Conservation (phyloP, 2,888 invertebrate genomes). For the Zaprionus bogoriensis region DNA sequence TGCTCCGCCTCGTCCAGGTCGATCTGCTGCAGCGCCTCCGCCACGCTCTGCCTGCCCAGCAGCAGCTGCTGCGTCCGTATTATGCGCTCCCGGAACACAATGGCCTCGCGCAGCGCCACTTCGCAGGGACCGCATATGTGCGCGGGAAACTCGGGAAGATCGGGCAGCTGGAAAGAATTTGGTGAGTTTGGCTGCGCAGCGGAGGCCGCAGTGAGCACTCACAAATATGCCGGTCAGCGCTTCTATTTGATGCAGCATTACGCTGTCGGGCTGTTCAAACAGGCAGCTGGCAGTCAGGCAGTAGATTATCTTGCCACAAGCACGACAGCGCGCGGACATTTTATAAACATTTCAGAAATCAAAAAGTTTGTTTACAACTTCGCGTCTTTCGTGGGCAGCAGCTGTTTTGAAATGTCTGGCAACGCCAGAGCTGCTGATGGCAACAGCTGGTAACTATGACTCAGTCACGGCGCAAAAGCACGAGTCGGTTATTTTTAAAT, state of each 20-base stretch:
- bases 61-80: constrained; percentile 61
- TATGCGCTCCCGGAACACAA: constrained; percentile 56
- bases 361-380: constrained; percentile 15
- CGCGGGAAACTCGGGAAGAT: constrained; percentile 35
- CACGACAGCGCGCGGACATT: constrained; percentile 57
- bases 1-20: constrained; percentile 32
- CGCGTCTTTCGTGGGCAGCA: constrained; percentile 25
- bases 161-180: constrained; percentile 24
- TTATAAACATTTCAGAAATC: constrained; percentile 32
- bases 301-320: constrained; percentile 62
- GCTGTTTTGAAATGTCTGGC: constrained; percentile 28
- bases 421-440: neutral
- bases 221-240: constrained; percentile 62
- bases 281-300: constrained; percentile 37
- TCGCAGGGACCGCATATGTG: constrained; percentile 62
- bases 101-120: constrained; percentile 47
- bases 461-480: neutral
- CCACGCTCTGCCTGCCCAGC: constrained; percentile 8
- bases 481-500: neutral
- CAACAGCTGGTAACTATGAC: neutral
- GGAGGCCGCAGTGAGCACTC: no score
- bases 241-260: constrained; percentile 65
- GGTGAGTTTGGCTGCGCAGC: no score
- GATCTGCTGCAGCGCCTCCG: constrained; percentile 22
- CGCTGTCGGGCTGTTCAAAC: constrained; percentile 42